Conservation (phyloP, 2,888 invertebrate genomes). For the Anticlea derivata region DNA sequence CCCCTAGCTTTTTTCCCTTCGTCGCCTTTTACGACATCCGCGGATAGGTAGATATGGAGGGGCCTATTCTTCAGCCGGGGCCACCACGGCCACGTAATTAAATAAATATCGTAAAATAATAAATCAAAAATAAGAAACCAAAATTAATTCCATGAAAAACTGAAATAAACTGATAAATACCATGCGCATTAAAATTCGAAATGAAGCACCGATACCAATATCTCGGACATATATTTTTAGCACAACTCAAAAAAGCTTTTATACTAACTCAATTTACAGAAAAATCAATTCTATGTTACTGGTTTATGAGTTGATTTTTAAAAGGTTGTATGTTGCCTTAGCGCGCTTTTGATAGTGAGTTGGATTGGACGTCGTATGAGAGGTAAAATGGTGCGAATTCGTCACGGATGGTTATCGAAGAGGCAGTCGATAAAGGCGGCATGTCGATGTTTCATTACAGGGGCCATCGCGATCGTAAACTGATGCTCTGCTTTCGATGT, state of each 20-base stretch:
- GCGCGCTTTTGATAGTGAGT: constrained; percentile 21
- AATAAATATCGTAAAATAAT: constrained; percentile 17
- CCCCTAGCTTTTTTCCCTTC: too few relatives aligned
- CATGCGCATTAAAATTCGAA: constrained; percentile 71
- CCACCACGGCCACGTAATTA: too few relatives aligned
- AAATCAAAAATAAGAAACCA: constrained; percentile 24
- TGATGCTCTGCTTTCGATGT: constrained; percentile 63
- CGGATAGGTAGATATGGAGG: too few relatives aligned
- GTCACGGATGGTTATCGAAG: constrained; percentile 82
- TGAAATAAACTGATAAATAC: constrained; percentile 49
- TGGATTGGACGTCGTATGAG: constrained; percentile 34
- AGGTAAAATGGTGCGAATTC: constrained; percentile 74
- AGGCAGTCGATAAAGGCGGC: constrained; percentile 77
- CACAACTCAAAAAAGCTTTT: constrained; percentile 6
- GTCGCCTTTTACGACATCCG: too few relatives aligned
- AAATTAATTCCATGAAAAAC: constrained; percentile 35
- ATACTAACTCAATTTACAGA: neutral
- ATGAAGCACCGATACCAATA: constrained; percentile 75
- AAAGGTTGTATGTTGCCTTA: neutral
- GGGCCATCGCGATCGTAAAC: constrained; percentile 64
- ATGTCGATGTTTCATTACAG: constrained; percentile 74
- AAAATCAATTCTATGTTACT: neutral
- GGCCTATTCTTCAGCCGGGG: too few relatives aligned
- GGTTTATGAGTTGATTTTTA: constrained; percentile 1
- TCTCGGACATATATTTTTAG: constrained; percentile 58